Evolutionary conservation across 2,113 vertebrate species (phyloP), one percentile per base, ranked within the genome.

Genomic region (Sander vitreus): DNA sequence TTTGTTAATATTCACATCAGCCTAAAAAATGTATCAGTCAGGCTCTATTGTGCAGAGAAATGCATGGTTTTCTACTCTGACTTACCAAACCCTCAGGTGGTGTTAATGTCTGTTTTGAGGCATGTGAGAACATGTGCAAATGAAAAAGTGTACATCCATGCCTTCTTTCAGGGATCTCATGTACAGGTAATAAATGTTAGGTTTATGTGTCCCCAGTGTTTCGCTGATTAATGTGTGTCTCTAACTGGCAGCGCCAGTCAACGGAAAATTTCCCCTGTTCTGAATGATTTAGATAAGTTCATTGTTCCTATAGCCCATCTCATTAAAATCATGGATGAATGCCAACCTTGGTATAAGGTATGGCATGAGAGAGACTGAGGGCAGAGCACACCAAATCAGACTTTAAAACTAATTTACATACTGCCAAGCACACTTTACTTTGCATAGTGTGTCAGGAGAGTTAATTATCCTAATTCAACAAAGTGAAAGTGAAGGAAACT

Each of bases 381-480:
- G 64, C 19, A 76, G 54, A 69, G 45, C 55, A 53, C 59, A 68
- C n/a, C 60, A 50, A 88, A 91, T 86, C 67, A 85, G 68, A 90
- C 78, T 85, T 89, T 84, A 68, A 89, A 88, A 86, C 76, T 81
- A 80, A 88, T 89, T 89, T 85, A 88, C 75, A 89, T 71, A 43
- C 78, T 87, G 87, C 84, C 75, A 82, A 85, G 84, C 66, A 65
- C 58, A 25, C 25, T 25, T 88, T 91, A 85, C 85, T 90, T 71
- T 85, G 87, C 89, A 87, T 79, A 79, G 78, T 57, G 87, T 90
- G 90, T 92, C 93, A 86, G 86, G 88, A 91, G 86, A 89, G 89
- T 93, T 92, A 90, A 93, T 93, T 91, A 91, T 90, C 86, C 76
- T 89, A 83, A 93, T 93, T 91, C 78, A 85, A 89, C 87, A 91